Evolutionary conservation across 2,113 vertebrate species (phyloP).

Genomic region (Etheostoma cragini): DNA sequence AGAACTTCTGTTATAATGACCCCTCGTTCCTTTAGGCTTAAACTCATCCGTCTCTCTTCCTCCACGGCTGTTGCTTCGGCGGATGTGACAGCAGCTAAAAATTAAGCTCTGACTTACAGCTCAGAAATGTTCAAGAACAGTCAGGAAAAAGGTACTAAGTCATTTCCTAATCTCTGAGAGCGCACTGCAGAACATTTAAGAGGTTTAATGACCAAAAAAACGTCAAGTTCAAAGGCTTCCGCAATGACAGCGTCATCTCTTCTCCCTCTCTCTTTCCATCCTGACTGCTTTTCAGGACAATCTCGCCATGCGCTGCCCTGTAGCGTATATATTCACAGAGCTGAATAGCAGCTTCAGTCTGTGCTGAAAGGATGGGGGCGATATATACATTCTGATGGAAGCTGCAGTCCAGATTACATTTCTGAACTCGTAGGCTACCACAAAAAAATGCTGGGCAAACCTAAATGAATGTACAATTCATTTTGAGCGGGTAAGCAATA

Average conservation of each 20-base stretch:
- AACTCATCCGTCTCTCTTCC: slow-evolving; percentile 16
- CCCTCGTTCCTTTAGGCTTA: slow-evolving; percentile 21
- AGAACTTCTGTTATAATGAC: slow-evolving; percentile 21
- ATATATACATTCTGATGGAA: slow-evolving; percentile 48
- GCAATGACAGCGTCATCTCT: slow-evolving; percentile 35
- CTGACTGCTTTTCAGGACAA: slow-evolving; percentile 12
- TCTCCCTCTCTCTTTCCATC: background rate
- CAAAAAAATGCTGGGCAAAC: slow-evolving; percentile 41
- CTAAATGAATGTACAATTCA: slow-evolving; percentile 65
- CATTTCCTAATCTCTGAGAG: slow-evolving; percentile 72
- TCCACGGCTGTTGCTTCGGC: slow-evolving; percentile 24
- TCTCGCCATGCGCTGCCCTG: background rate
- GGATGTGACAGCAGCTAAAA: slow-evolving; percentile 55
- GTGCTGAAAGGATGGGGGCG: background rate
- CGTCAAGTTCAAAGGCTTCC: slow-evolving; percentile 67
- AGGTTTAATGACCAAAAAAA: slow-evolving; percentile 74
- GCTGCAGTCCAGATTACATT: slow-evolving; percentile 53
- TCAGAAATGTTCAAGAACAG: slow-evolving; percentile 58
- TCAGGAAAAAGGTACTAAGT: slow-evolving; percentile 56
- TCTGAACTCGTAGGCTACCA: slow-evolving; percentile 41
- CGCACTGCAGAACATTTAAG: slow-evolving; percentile 70
- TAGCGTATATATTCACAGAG: slow-evolving; percentile 12
- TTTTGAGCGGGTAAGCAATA: slow-evolving; percentile 66
- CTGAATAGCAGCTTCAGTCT: slow-evolving; percentile 17
- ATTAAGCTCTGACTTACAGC: slow-evolving; percentile 58